These are phyloP conservation scores for Macrobrachium rosenbergii DNA, from an alignment of 1,140 invertebrate genomes.

Conservation along the genomic window DNA sequence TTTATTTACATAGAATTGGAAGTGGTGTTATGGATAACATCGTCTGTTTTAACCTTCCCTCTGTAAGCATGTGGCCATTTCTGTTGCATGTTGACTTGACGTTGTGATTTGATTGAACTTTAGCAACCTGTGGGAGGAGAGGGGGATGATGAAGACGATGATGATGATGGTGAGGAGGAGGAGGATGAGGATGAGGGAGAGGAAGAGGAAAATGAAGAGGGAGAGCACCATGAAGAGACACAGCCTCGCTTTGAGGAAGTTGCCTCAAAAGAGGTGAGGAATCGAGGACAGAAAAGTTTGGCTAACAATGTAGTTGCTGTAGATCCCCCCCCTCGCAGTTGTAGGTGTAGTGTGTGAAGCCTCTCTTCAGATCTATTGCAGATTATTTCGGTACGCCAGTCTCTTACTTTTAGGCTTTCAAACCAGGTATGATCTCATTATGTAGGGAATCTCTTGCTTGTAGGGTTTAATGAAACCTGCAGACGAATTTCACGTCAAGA, in stretches of 20 bases:
- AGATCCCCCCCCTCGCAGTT: too few species aligned
- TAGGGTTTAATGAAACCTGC: too few species aligned
- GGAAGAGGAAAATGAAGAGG: conserved; percentile 29
- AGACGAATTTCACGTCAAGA: too few species aligned
- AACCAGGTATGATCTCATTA: too few species aligned
- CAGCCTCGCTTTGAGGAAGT: conserved; percentile 56
- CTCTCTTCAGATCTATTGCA: too few species aligned
- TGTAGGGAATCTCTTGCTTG: too few species aligned
- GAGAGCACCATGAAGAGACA: conserved; percentile 46
- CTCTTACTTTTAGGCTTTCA: too few species aligned
- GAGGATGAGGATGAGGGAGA: conserved; percentile 30
- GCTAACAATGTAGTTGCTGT: background rate
- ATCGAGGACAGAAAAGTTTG: background rate
- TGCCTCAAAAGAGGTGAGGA: conserved; percentile 47
- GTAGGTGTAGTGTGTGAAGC: too few species aligned
- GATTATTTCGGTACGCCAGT: too few species aligned
- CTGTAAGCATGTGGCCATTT: conserved; percentile 5
- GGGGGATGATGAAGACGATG: conserved; percentile 40
- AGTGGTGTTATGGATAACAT: too few species aligned
- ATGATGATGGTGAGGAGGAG: conserved; percentile 45
- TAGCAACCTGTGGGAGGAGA: conserved; percentile 35
- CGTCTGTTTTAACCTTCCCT: background rate
- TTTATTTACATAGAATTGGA: too few species aligned
- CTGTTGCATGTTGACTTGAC: conserved; percentile 3
- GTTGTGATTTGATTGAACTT: conserved; percentile 7